Conservation (phyloP, 1,140 invertebrate genomes). For the Hyposmocoma kahamanoa region DNA sequence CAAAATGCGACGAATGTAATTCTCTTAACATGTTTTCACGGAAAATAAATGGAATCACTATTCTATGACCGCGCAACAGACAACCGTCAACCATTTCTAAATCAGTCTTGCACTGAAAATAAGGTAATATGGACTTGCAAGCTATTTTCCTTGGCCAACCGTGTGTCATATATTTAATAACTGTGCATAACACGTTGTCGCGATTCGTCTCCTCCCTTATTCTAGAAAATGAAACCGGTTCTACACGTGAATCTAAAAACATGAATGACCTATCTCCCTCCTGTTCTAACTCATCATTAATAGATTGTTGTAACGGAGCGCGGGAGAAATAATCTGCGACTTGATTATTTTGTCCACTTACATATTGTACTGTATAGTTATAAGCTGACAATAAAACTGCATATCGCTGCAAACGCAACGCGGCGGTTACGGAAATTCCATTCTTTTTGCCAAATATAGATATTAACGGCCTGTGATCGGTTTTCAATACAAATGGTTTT, state of each 20-base stretch:
- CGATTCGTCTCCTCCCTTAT: not conserved
- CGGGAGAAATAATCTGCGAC: no score
- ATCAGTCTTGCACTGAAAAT: conserved; percentile 1
- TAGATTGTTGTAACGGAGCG: no score
- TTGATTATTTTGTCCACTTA: no score
- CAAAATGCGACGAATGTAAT: conserved; percentile 25
- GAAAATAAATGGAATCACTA: conserved; percentile 18
- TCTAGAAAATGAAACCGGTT: not conserved
- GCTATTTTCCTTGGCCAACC: conserved; percentile 5
- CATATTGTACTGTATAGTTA: no score
- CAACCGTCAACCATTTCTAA: conserved; percentile 1
- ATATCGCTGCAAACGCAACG: no score
- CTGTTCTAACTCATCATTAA: no score
- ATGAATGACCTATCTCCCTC: not conserved
- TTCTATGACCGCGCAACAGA: conserved; percentile 11
- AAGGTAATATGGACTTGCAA: conserved; percentile 1
- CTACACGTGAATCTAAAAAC: not conserved
- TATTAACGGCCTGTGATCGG: no score
- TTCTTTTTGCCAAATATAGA: no score
- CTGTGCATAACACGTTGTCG: not conserved
- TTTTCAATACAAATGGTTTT: no score
- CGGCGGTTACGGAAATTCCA: no score
- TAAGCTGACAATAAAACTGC: no score
- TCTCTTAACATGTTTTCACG: conserved; percentile 16
- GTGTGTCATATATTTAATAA: conserved; percentile 2